Evolutionary conservation across 2,888 invertebrate species (phyloP).

Genomic region (Heteromurus nitidus): DNA sequence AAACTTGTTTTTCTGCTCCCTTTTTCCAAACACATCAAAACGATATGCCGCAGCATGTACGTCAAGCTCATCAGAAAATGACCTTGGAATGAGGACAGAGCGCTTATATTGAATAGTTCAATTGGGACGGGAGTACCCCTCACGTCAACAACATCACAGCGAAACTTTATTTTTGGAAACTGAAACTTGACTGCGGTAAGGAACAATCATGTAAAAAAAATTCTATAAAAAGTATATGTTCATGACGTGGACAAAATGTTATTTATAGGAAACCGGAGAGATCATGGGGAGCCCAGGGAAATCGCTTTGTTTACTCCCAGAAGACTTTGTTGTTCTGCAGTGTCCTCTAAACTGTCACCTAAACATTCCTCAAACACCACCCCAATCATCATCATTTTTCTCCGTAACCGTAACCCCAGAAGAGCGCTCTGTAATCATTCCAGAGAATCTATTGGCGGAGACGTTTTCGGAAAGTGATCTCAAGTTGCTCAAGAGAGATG

Average conservation of each 20-base stretch:
- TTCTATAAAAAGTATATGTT: background rate
- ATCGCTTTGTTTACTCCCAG: slow-evolving; percentile 22
- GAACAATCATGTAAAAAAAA: background rate
- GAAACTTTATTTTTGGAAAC: background rate
- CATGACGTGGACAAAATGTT: background rate
- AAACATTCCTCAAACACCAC: background rate
- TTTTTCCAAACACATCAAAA: background rate
- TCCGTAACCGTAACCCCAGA: slow-evolving; percentile 52
- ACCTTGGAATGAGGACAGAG: slow-evolving; percentile 8
- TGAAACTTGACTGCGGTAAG: background rate
- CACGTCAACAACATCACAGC: background rate
- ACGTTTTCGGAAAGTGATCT: slow-evolving; percentile 1
- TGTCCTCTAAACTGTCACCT: slow-evolving; percentile 1
- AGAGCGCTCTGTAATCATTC: slow-evolving; percentile 52
- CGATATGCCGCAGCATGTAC: background rate
- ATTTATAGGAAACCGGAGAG: background rate
- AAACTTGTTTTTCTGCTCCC: background rate
- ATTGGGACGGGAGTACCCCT: background rate
- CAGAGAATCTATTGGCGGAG: slow-evolving; percentile 23
- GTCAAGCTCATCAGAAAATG: background rate
- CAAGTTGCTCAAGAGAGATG: slow-evolving; percentile 5
- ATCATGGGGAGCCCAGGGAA: background rate
- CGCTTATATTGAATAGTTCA: background rate
- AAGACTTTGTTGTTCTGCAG: slow-evolving; percentile 36
- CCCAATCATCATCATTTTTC: slow-evolving; percentile 12